Evolutionary conservation across 2,797 vertebrate species (phyloP).

Genomic region (Rhinoraja longicauda): DNA sequence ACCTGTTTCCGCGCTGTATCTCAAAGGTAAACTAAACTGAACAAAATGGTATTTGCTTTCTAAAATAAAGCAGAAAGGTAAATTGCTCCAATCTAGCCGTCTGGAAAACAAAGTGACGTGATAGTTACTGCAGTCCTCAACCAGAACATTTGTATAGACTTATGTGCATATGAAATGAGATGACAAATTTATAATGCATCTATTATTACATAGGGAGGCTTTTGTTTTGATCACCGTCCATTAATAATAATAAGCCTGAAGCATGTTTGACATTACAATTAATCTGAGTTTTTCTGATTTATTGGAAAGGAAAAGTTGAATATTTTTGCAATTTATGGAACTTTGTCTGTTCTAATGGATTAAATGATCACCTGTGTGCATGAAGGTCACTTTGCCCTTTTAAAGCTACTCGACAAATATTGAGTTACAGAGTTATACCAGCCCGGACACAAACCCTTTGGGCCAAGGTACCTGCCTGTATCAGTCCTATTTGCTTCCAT

Average conservation of each 20-base stretch:
- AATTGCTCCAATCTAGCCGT: neutral
- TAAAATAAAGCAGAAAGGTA: neutral
- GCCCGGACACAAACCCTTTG: no score
- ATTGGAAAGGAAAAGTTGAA: neutral
- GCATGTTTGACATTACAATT: neutral
- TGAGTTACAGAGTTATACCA: no score
- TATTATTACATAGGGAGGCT: neutral
- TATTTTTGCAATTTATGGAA: constrained; percentile 3
- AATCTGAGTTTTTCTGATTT: neutral
- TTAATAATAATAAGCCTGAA: neutral
- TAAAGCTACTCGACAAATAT: neutral
- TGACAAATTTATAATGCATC: constrained; percentile 19
- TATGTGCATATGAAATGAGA: neutral
- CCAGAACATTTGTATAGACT: neutral
- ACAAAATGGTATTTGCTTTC: neutral
- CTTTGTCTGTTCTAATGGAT: neutral
- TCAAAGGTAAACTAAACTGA: no score
- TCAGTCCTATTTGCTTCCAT: neutral
- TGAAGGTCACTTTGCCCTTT: neutral
- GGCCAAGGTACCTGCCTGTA: no score
- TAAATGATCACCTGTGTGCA: neutral
- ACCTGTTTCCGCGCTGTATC: no score
- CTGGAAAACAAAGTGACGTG: neutral
- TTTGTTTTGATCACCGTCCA: neutral
- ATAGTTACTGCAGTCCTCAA: neutral